phyloP scores from a whole-genome alignment of 2,888 invertebrate species.

The Linnaemya tessellans region DNA sequence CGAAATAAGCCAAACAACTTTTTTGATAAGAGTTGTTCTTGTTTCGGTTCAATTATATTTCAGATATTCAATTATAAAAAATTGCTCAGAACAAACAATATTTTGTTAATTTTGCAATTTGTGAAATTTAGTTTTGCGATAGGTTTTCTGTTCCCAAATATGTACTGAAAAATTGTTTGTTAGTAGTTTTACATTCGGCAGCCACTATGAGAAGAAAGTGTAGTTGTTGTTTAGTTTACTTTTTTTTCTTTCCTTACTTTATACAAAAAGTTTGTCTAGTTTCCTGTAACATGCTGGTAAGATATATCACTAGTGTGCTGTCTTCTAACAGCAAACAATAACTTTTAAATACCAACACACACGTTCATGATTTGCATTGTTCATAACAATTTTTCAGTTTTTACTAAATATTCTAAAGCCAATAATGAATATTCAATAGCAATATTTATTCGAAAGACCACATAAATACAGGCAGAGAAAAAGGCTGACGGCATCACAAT shows the following conservation, averaged over 20 bases:
- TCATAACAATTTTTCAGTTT: background rate
- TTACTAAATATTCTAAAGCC: slow-evolving; percentile 3
- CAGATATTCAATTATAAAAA: no score
- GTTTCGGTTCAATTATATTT: no score
- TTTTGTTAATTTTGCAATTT: no score
- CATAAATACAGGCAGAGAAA: background rate
- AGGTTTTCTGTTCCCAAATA: no score
- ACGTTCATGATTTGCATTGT: background rate
- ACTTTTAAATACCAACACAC: background rate
- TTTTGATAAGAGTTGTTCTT: no score
- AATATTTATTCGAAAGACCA: background rate
- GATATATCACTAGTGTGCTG: background rate
- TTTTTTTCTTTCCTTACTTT: background rate
- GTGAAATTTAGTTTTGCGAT: no score
- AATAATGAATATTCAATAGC: background rate
- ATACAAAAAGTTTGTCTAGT: background rate
- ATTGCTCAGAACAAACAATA: no score
- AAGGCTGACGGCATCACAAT: no score
- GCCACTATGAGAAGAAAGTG: no score
- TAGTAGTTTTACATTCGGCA: no score
- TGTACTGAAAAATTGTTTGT: no score
- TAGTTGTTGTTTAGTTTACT: background rate
- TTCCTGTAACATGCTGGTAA: background rate
- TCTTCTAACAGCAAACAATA: background rate
- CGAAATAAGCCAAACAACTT: no score